A percentile compares a stretch with the other conserved stretches of the same genome.
phyloP scores from a whole-genome alignment of 2,113 vertebrate species.

The Climacteris rufus region DNA sequence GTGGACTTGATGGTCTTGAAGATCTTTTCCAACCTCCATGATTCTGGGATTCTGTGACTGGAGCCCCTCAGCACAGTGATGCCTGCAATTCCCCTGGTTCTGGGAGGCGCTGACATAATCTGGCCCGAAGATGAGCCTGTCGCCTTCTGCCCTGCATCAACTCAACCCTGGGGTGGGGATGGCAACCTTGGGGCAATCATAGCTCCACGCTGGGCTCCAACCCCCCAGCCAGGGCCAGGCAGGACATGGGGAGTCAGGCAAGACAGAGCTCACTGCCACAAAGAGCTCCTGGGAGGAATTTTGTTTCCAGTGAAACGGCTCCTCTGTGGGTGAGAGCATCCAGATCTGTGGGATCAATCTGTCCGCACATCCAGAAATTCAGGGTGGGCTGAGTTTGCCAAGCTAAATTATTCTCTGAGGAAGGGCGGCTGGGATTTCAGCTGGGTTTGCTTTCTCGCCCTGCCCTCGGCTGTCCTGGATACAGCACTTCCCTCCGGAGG shows the following conservation, averaged over 20 bases:
- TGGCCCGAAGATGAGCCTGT: too few species aligned
- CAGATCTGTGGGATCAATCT: not conserved
- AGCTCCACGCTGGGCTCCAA: not conserved
- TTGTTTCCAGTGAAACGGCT: not conserved
- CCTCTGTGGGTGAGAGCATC: not conserved
- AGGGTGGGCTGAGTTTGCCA: constrained; percentile 13
- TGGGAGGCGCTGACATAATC: not conserved
- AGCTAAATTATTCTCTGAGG: not conserved
- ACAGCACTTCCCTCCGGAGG: not conserved
- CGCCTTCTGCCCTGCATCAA: not conserved
- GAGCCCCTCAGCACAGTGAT: not conserved
- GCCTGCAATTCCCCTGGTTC: not conserved
- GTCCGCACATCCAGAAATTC: not conserved
- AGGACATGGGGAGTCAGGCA: not conserved
- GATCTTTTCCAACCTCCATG: not conserved
- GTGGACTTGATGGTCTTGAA: not conserved
- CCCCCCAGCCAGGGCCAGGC: not conserved
- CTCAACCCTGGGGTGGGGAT: not conserved
- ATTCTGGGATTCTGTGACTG: not conserved
- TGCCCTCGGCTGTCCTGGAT: constrained; percentile 24
- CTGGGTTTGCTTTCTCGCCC: not conserved
- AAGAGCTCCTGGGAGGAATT: not conserved
- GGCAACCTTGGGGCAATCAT: not conserved
- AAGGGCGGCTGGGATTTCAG: not conserved
- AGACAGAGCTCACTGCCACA: not conserved